These are phyloP conservation scores for Ceratoteleas bidentatus DNA, from an alignment of 1,140 invertebrate species.

Conservation along the genomic window DNA sequence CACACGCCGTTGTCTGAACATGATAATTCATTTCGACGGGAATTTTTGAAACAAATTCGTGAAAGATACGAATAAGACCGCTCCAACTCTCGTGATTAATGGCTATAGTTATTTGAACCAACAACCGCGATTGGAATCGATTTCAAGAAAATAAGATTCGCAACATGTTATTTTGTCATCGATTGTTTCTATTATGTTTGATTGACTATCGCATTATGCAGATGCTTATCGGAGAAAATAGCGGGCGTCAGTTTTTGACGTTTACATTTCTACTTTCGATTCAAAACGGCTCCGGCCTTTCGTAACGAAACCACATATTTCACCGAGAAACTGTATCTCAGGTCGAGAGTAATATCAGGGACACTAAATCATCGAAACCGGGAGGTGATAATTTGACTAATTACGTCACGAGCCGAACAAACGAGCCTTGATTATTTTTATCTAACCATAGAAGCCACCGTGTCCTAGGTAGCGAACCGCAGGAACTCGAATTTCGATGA, in stretches of 20 bases:
- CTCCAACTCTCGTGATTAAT: constrained; percentile 45
- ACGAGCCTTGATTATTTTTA: constrained; percentile 46
- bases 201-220: constrained; percentile 43
- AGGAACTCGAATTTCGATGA: constrained; percentile 45
- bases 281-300: constrained; percentile 3
- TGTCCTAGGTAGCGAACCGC: constrained; percentile 38
- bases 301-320: constrained; percentile 2
- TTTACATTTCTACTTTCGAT: constrained; percentile 28
- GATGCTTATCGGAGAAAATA: constrained; percentile 34
- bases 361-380: constrained; percentile 27
- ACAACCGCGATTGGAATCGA: constrained; percentile 45
- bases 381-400: constrained; percentile 59
- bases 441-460: constrained; percentile 29
- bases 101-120: constrained; percentile 31
- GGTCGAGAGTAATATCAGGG: not conserved
- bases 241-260: constrained; percentile 16
- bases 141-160: constrained; percentile 48
- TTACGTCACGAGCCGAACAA: constrained; percentile 25
- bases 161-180: constrained; percentile 50
- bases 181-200: constrained; percentile 21
- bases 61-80: constrained; percentile 53
- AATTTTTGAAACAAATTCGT: constrained; percentile 61
- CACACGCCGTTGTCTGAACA: constrained; percentile 34
- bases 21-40: constrained; percentile 63
- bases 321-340: not conserved